Base-by-base conservation (phyloP, 2,113 vertebrate species). In the Gymnarchus niloticus region DNA sequence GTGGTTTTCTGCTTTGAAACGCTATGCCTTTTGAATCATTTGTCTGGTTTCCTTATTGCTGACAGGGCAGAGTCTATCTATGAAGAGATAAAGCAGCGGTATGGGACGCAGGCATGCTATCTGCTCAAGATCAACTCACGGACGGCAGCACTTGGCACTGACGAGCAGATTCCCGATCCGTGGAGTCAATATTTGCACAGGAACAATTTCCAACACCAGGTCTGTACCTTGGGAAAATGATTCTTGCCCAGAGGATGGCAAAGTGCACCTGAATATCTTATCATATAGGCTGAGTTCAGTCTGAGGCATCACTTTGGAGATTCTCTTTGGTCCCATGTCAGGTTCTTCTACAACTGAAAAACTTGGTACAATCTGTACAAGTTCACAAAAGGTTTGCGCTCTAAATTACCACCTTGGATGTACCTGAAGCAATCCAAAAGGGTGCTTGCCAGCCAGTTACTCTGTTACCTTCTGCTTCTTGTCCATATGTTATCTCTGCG, bases 181-280 rank as follows among this genome's bases (percentile, higher is more conserved):
- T 99, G 98, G 98, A 98, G 97, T 94, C 97, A 99, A 28, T 99
- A 99, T 88, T 94, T 99, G 85, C 96, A 97, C 91, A 98, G 96
- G 92, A 97, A 90, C 90, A 94, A 88, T 91, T 92, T 97, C 61
- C 95, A 96, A 84, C 96, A 90, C 88, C 96, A 96, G 96, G 98
- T 98, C 48, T 69, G 86, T 51, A 44, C 33, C 82, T 83, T 25
- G 44, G 33, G 9, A 83, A 83, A 59, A 83, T 23, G 25, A 9
- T 57, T 9, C 33, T n/a, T 57, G 1, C 8, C 14, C 8, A 57
- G 2, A 17, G 23, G 37, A 59, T 41, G 28, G 48, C 37, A 56
- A 10, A 9, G 49, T 46, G 37, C 28, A 7, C 48, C 48, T 28
- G 19, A 37, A 3, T 54, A 17, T 54, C 10, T 28, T 52, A 28